Evolutionary conservation across 1,140 invertebrate genomes (phyloP), one percentile per base, ranked within the genome.

Genomic region (Megalonaias nervosa): DNA sequence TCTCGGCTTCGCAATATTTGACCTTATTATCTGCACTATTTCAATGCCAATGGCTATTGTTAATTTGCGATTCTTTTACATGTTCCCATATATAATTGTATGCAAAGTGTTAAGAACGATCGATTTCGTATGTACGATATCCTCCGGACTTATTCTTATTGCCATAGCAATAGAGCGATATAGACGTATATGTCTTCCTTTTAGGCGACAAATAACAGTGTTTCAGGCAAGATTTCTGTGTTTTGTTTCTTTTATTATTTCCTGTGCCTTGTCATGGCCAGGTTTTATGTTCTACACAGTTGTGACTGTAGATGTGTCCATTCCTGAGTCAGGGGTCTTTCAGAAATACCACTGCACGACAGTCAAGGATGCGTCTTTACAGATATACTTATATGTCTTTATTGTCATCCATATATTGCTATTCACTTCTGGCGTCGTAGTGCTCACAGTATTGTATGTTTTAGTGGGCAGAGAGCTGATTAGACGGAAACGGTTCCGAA

Each of bases 11-110:
- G 81, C 85, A 17, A 69, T 81, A 14, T 71, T 86, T n/a, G 85
- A 86, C 71, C 77, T 86, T 2, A 61, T 86, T 12, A 83, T 81
- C 68, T 86, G 85, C 70, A 23, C 84, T 11, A 75, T 85, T 56
- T 82, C 82, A 23, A 81, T 86, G 48, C 85, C 85, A 1, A 86
- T 81, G 0, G 85, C 85, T 62, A 82, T 85, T 62, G 55, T 70
- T 17, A 72, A 84, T 31, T 79, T 85, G 76, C 31, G 82, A 13
- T 83, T 71, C 31, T 80, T 80, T 12, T 82, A 74, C 72, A 77
- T 72, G 67, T 86, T 82, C 68, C 64, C 67, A 38, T 74, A 70
- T 38, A 65, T 70, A 26, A 66, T 61, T 1, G 56, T 79, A 6
- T 86, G 85, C 59, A 77, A 79, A 38, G 38, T 82, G 17, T 23